phyloP scores from a whole-genome alignment of 2,113 vertebrate genomes.

The Calidris pugnax region DNA sequence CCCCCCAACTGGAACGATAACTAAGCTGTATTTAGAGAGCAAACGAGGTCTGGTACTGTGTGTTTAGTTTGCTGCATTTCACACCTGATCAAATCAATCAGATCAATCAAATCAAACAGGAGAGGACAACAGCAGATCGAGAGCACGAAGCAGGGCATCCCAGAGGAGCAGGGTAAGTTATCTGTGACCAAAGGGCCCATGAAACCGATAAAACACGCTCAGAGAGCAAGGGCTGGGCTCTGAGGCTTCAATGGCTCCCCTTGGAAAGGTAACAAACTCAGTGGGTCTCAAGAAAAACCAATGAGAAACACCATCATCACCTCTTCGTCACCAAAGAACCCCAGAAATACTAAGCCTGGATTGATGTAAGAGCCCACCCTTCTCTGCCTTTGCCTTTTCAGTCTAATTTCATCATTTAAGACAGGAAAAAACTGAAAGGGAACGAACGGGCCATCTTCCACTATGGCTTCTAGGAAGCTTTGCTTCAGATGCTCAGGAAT shows the following conservation, averaged over 20 bases:
- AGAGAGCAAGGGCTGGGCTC: background rate
- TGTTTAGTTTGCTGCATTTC: background rate
- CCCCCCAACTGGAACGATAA: background rate
- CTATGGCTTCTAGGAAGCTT: background rate
- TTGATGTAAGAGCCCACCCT: background rate
- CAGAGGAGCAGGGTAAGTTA: background rate
- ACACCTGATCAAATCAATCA: too few species aligned
- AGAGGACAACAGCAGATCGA: background rate
- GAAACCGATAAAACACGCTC: background rate
- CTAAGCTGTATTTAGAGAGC: background rate
- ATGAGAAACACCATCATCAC: background rate
- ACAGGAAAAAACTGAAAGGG: background rate
- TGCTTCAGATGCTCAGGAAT: background rate
- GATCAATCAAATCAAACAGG: background rate
- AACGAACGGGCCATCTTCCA: background rate
- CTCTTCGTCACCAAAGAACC: background rate
- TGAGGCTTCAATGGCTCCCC: background rate
- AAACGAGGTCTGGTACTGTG: fast-evolving
- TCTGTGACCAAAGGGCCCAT: background rate
- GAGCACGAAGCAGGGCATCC: background rate
- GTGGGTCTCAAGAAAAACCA: background rate
- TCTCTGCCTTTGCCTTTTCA: background rate
- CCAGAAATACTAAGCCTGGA: background rate
- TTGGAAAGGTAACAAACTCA: background rate
- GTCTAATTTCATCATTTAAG: background rate